Base-by-base conservation (phyloP, 2,797 vertebrate species). In the Paedocypris micromegethes region DNA sequence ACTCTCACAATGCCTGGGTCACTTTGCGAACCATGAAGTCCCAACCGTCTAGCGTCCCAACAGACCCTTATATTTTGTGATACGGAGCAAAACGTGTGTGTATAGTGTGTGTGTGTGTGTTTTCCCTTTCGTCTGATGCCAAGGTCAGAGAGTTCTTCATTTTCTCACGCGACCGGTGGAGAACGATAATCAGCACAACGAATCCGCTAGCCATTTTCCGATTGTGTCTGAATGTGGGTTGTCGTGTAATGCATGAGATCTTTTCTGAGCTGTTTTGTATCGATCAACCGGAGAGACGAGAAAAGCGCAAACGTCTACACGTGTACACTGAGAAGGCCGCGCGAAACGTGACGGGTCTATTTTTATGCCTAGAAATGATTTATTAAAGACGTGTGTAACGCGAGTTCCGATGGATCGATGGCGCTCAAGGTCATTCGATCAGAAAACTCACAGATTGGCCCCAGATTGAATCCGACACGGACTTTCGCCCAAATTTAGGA, bases 271-370 rank as follows among this genome's bases (percentile, higher is more conserved):
- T 68, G 62, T 76, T 80, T 77, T 72, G 44, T 77, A 72, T 57
- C 39, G 47, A 66, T 41, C 52, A 58, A 57, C 58, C 75, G 64
- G 75, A 70, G 64, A 71, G 56, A 69, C 44, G 51, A 64, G 69
- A 68, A 60, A 51, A 46, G 46, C 68, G n/a, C 5, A 9, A 44
- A 40, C 8, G 45, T 23, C 23, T 23, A 23, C 23, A 23, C 23
- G 23, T 23, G 23, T 23, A 23, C 23, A 23, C 23, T 23, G 23
- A 23, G 23, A 23, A 23, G 23, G 23, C 23, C 23, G 23, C 23
- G 23, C 76, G 57, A 72, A 80, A 75, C 70, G 73, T 68, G 75
- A 79, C 51, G 73, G 52, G 45, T 77, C 70, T 79, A 77, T 82
- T 82, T 80, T 82, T 79, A 72, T 76, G 39, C 75, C 53, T 58